Evolutionary conservation across 2,888 invertebrate genomes (phyloP).

Genomic region (Pyralis farinalis): DNA sequence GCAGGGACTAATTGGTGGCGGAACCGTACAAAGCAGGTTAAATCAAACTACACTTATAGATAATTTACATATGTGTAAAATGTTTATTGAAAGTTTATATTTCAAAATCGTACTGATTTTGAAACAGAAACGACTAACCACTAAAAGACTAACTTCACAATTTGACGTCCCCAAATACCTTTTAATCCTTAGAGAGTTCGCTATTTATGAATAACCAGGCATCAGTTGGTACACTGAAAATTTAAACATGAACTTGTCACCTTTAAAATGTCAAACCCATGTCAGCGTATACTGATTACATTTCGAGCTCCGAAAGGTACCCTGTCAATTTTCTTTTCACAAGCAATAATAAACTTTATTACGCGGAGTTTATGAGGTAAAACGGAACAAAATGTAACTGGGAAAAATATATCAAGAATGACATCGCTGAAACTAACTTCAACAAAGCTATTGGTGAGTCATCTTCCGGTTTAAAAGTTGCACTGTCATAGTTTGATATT

Average conservation of each 20-base stretch:
- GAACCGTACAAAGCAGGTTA: no score
- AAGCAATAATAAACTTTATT: not conserved
- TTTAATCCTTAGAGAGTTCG: not conserved
- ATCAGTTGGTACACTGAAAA: not conserved
- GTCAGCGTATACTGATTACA: conserved; percentile 2
- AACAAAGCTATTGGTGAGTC: conserved; percentile 2
- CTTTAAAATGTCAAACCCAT: conserved; percentile 11
- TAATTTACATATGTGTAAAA: no score
- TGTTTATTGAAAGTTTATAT: no score
- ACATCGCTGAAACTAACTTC: conserved; percentile 1
- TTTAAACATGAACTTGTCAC: conserved; percentile 9
- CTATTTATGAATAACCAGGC: not conserved
- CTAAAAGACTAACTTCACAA: not conserved
- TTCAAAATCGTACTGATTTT: no score
- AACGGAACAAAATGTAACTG: not conserved
- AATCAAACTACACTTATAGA: no score
- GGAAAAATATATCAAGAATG: conserved; percentile 3
- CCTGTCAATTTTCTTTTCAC: not conserved
- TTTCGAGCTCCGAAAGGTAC: conserved; percentile 2
- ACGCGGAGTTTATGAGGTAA: not conserved
- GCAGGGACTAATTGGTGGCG: no score
- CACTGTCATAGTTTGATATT: no score
- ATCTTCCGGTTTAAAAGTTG: conserved; percentile 1
- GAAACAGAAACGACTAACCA: no score
- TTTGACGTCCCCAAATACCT: not conserved